These are phyloP conservation scores for Pachypsylla venusta DNA, from an alignment of 1,140 invertebrate genomes.

Conservation along the genomic window DNA sequence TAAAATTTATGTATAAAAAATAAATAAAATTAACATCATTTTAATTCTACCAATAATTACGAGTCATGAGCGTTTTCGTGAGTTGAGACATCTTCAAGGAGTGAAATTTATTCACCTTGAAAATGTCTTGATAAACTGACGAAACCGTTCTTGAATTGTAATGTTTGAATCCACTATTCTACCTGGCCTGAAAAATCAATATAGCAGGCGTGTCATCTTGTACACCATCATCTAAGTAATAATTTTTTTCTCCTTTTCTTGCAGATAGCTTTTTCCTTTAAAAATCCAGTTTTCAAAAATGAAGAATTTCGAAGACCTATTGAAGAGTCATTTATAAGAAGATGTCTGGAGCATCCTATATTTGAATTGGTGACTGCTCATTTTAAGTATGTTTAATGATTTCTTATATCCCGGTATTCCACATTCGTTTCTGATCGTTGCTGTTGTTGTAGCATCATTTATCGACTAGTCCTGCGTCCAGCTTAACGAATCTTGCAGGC, in stretches of 20 bases:
- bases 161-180: neutral
- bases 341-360: conserved; percentile 6
- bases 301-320: neutral
- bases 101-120: too few relatives aligned
- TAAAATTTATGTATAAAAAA: neutral
- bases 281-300: neutral
- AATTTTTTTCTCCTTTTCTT: neutral
- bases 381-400: conserved; percentile 4
- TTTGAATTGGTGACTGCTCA: neutral
- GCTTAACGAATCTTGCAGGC: too few relatives aligned
- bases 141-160: neutral
- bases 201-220: neutral
- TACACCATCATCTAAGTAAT: too few relatives aligned
- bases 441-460: neutral
- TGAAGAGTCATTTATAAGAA: neutral
- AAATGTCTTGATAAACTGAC: too few relatives aligned
- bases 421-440: neutral
- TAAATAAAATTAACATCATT: neutral
- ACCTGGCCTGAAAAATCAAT: neutral
- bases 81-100: too few relatives aligned
- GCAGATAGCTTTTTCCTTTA: neutral
- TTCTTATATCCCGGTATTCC: too few relatives aligned
- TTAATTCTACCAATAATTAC: neutral
- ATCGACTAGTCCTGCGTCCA: neutral
- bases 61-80: too few relatives aligned